These are phyloP conservation scores for Eurosta solidaginis DNA, from an alignment of 1,140 invertebrate species.

Conservation along the genomic window DNA sequence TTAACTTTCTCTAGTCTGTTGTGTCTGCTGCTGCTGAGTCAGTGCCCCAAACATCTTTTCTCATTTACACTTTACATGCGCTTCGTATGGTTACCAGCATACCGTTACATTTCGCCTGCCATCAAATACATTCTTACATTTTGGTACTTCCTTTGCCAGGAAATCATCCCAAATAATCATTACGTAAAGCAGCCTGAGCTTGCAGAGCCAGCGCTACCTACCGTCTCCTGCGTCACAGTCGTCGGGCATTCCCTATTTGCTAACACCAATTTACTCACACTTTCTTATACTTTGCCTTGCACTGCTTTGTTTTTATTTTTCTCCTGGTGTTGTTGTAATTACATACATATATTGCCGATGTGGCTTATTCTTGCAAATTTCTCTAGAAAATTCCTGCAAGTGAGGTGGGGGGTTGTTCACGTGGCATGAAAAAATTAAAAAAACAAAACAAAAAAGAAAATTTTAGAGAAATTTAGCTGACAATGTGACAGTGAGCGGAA, in stretches of 20 bases:
- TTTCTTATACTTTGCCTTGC: no score
- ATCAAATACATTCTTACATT: constrained; percentile 7
- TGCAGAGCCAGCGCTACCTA: not conserved
- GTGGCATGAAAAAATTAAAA: not conserved
- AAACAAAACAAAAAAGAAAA: not conserved
- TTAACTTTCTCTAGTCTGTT: no score
- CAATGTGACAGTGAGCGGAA: not conserved
- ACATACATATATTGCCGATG: not conserved
- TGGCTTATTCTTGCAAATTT: not conserved
- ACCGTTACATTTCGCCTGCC: not conserved
- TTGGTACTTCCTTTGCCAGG: not conserved
- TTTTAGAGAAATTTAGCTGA: not conserved
- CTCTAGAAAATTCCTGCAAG: constrained; percentile 16
- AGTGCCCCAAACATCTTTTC: constrained; percentile 10
- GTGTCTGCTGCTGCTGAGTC: constrained; percentile 1
- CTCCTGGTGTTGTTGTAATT: not conserved
- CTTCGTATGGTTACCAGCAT: not conserved
- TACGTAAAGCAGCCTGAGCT: not conserved
- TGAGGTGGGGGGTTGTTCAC: not conserved
- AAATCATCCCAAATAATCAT: not conserved
- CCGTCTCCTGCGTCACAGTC: not conserved
- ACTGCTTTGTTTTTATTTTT: not conserved
- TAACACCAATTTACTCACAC: not conserved
- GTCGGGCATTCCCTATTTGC: not conserved
- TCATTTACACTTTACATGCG: not conserved